Evolutionary conservation across 2,797 vertebrate genomes (phyloP).

Genomic region (Chrysocyon brachyurus): DNA sequence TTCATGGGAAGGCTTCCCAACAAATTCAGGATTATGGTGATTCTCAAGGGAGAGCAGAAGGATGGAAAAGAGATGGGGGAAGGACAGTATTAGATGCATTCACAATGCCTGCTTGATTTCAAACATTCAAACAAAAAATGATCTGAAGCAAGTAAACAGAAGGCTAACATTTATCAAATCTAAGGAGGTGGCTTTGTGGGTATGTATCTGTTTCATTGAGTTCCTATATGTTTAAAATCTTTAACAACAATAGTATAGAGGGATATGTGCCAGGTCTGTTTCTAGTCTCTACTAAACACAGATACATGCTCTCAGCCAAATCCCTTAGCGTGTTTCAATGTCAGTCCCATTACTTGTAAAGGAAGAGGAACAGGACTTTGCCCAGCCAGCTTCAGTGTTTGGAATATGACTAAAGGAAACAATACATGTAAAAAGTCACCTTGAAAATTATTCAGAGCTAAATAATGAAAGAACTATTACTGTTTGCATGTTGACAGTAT

Average conservation of each 20-base stretch:
- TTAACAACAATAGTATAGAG: neutral
- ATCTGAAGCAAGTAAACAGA: neutral
- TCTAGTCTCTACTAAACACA: neutral
- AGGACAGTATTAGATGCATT: neutral
- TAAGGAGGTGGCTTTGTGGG: neutral
- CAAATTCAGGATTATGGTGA: neutral
- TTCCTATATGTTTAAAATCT: slow-evolving; percentile 16
- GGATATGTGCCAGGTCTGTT: neutral
- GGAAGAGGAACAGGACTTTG: slow-evolving; percentile 42
- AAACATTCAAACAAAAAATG: neutral
- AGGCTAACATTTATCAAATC: neutral
- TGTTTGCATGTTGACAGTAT: slow-evolving; percentile 12
- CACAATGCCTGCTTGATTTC: neutral
- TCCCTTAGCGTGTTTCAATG: slow-evolving; percentile 4
- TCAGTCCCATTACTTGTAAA: slow-evolving; percentile 31
- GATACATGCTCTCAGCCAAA: neutral
- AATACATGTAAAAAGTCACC: neutral
- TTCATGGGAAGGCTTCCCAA: neutral
- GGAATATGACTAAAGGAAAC: slow-evolving; percentile 64
- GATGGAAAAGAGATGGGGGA: neutral
- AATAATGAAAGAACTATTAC: neutral
- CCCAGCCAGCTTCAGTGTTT: neutral
- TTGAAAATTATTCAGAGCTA: slow-evolving; percentile 62
- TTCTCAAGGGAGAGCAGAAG: neutral
- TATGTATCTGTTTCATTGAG: neutral